Percentiles rank a stretch among this genome's conserved stretches.
Conservation (phyloP, 2,113 vertebrate genomes). For the Muscicapa adusta region DNA sequence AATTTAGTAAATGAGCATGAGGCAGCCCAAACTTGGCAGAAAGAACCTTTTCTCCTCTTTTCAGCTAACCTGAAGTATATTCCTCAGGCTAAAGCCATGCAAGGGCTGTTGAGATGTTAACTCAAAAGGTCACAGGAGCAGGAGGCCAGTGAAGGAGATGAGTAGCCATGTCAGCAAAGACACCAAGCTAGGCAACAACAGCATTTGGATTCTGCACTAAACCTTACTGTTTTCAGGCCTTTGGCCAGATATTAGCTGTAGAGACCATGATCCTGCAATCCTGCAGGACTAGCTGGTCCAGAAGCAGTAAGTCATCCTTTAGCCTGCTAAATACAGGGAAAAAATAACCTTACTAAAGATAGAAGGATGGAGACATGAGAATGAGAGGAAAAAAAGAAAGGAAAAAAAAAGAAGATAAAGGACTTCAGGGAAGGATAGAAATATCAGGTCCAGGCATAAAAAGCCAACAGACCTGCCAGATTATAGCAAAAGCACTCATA, state of each 20-base stretch:
- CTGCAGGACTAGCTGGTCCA: background rate
- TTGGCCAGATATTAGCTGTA: background rate
- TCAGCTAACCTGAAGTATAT: background rate
- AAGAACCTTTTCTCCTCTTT: background rate
- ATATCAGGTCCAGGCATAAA: background rate
- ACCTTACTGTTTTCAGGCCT: background rate
- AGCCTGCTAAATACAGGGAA: background rate
- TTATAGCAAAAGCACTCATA: background rate
- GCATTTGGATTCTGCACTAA: background rate
- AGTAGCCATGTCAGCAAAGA: background rate
- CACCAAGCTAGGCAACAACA: background rate
- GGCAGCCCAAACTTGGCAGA: background rate
- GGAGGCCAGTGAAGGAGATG: background rate
- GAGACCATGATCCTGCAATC: background rate
- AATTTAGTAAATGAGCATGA: background rate
- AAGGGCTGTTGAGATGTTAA: background rate
- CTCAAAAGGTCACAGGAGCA: background rate
- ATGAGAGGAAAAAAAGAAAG: rapidly evolving
- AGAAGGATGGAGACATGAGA: background rate
- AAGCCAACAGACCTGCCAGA: background rate
- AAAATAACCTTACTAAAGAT: background rate
- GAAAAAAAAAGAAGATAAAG: rapidly evolving
- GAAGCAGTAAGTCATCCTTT: background rate
- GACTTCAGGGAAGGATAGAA: background rate
- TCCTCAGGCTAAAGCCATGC: background rate